These are phyloP conservation scores for Graphium colonna DNA, from an alignment of 2,888 invertebrate genomes.

Conservation along the genomic window DNA sequence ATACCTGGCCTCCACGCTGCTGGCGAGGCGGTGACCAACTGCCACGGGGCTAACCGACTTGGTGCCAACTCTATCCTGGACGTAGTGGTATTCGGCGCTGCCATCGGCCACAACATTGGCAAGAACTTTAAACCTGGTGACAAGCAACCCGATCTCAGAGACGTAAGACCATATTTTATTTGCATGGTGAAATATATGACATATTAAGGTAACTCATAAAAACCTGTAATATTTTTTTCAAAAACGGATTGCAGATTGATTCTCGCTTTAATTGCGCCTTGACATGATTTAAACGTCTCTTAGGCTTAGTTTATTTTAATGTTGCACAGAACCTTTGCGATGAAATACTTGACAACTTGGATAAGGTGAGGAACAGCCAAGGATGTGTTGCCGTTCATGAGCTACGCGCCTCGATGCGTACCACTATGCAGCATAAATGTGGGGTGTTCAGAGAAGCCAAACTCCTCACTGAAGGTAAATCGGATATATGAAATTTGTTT, in stretches of 20 bases:
- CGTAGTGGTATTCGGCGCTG: constrained; percentile 97
- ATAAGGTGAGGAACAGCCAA: constrained; percentile 86
- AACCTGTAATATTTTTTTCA: too few relatives aligned
- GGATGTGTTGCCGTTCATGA: constrained; percentile 88
- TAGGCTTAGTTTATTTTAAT: too few relatives aligned
- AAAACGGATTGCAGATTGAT: too few relatives aligned
- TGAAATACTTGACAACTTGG: constrained; percentile 91
- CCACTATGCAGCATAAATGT: constrained; percentile 97
- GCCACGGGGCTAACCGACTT: constrained; percentile 98
- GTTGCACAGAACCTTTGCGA: constrained; percentile 93
- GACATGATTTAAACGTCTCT: too few relatives aligned
- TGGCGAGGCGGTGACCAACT: constrained; percentile 95
- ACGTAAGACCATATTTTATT: too few relatives aligned
- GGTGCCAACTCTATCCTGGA: constrained; percentile 99
- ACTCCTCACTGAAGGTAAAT: constrained; percentile 90
- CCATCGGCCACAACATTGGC: constrained; percentile 93
- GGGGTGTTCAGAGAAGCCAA: constrained; percentile 97
- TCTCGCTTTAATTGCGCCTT: too few relatives aligned
- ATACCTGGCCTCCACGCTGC: constrained; percentile 95
- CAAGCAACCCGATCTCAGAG: constrained; percentile 82
- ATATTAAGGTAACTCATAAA: too few relatives aligned
- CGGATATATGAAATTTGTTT: too few relatives aligned
- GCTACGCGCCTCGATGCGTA: constrained; percentile 93
- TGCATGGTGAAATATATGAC: too few relatives aligned
- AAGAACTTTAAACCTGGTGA: constrained; percentile 91